These are phyloP conservation scores for Cheilosia variabilis DNA, from an alignment of 2,888 invertebrate species.

Conservation along the genomic window DNA sequence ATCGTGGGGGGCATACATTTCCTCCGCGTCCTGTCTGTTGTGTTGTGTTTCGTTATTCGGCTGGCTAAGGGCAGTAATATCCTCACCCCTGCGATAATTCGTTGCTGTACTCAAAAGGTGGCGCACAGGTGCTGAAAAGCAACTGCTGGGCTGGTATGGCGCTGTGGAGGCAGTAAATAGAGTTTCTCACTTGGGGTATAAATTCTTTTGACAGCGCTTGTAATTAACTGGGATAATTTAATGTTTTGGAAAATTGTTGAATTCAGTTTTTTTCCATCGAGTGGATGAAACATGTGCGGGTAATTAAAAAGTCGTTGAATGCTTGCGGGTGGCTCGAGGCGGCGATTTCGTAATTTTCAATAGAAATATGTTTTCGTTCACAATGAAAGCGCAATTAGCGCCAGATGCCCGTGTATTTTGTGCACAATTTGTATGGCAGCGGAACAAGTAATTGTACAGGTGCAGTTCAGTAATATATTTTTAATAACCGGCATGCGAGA, in stretches of 20 bases:
- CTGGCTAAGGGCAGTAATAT: slow-evolving; percentile 3
- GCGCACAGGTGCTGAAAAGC: slow-evolving; percentile 40
- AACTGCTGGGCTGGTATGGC: not conserved
- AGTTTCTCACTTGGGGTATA: slow-evolving; percentile 61
- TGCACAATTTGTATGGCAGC: slow-evolving; percentile 2
- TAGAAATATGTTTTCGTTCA: slow-evolving; percentile 33
- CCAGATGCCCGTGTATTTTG: slow-evolving; percentile 9
- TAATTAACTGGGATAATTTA: slow-evolving; percentile 71
- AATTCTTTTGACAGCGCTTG: slow-evolving; percentile 70
- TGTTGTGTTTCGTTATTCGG: slow-evolving; percentile 2
- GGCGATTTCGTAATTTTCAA: slow-evolving; percentile 20
- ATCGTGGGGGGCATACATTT: not conserved
- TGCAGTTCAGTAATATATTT: slow-evolving; percentile 47
- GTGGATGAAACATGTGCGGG: slow-evolving; percentile 53
- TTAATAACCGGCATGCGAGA: slow-evolving; percentile 42
- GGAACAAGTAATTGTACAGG: slow-evolving; percentile 14
- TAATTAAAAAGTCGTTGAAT: slow-evolving; percentile 68
- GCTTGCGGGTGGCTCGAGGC: not conserved
- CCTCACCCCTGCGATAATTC: slow-evolving; percentile 24
- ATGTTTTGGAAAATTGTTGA: slow-evolving; percentile 73
- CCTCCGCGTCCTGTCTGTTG: not conserved
- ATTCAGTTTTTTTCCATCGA: slow-evolving; percentile 29
- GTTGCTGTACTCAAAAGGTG: slow-evolving; percentile 12
- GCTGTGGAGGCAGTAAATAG: slow-evolving; percentile 1
- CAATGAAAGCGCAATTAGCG: slow-evolving; percentile 55